These are phyloP conservation scores for Argentina silus DNA, from an alignment of 2,797 vertebrate species.

Conservation along the genomic window DNA sequence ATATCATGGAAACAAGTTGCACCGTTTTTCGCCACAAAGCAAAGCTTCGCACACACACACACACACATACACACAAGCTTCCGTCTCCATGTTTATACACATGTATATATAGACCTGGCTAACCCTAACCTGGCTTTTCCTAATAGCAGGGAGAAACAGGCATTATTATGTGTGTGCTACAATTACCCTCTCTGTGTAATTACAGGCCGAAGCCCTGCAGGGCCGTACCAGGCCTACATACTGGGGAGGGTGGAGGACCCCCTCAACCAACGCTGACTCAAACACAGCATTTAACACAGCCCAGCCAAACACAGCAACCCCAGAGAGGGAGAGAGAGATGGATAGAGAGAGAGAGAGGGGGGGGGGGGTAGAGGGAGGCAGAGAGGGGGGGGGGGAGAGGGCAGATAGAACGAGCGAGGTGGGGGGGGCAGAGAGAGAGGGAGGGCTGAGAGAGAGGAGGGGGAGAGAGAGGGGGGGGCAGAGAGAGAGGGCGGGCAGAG, in stretches of 20 bases:
- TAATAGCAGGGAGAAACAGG: slow-evolving; percentile 70
- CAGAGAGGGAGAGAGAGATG: slow-evolving; percentile 18
- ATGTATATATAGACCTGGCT: slow-evolving; percentile 70
- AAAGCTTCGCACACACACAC: slow-evolving; percentile 8
- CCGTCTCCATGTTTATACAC: slow-evolving; percentile 12
- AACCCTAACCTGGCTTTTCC: slow-evolving; percentile 60
- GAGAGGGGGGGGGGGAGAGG: background rate
- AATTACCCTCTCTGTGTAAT: slow-evolving; percentile 78
- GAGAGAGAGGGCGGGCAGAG: background rate
- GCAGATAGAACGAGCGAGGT: slow-evolving; percentile 8
- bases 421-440: background rate
- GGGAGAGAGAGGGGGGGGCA: slow-evolving; percentile 18
- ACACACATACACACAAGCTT: slow-evolving; percentile 34
- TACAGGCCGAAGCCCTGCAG: slow-evolving; percentile 60
- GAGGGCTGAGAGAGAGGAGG: background rate
- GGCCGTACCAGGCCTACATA: slow-evolving; percentile 63
- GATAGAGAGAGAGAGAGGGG: slow-evolving; percentile 7
- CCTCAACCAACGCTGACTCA: slow-evolving; percentile 61
- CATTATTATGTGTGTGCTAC: slow-evolving; percentile 73
- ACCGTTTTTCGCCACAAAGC: too few relatives aligned
- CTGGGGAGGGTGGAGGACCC: slow-evolving; percentile 72
- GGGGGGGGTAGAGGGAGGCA: slow-evolving; percentile 2
- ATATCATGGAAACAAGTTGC: too few relatives aligned
- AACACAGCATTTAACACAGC: slow-evolving; percentile 53
- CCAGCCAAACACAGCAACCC: slow-evolving; percentile 8